Base-by-base conservation (phyloP, 2,888 invertebrate genomes). In the Hypsopygia costalis region DNA sequence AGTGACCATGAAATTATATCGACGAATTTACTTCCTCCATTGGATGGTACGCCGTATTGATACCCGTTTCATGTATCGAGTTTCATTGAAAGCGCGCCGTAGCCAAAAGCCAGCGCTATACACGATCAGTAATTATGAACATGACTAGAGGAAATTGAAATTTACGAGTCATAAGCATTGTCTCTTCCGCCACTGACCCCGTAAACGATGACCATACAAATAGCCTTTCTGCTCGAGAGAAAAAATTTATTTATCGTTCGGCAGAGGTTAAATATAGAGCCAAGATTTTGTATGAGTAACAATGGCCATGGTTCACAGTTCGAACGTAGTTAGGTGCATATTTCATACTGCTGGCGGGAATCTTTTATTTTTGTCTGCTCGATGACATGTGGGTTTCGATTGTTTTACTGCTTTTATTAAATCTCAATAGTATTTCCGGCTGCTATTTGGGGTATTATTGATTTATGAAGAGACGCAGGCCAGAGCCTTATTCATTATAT, bases 301-400 rank as follows among this genome's bases (percentile, higher is more conserved):
- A 61, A 57, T 51, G 47, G 54, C 61, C 48, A 57, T 59, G 62
- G 62, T 56, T 54, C 60, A 58, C 53, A 68, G 65, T 69, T 64
- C 57, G 60, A 62, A 57, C 64, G 40, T 43, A 72, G 69, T 70
- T 73, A 58, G 70, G 64, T 70, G 66, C 75, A 75, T 81, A 80
- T 79, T 72, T 81, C 73, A 81, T 68, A 65, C 60, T 61, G 61
- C 65, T 53, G 54, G 58, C 52, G 46, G 51, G 56, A 44, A 46
- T 63, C 67, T 67, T 80, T 75, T 80, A 78, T 81, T 79, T 81
- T 53, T 79, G 79, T 81, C 78, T 79, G 66, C 58, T 53, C 54
- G 59, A 61, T 69, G 72, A 75, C 70, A 72, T 68, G 68, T 69
- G 60, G 65, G 55, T 58, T 55, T 67, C 25, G 32, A 34, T 38